phyloP scores from a whole-genome alignment of 2,113 vertebrate genomes.

The Romanogobio albipinnatus region DNA sequence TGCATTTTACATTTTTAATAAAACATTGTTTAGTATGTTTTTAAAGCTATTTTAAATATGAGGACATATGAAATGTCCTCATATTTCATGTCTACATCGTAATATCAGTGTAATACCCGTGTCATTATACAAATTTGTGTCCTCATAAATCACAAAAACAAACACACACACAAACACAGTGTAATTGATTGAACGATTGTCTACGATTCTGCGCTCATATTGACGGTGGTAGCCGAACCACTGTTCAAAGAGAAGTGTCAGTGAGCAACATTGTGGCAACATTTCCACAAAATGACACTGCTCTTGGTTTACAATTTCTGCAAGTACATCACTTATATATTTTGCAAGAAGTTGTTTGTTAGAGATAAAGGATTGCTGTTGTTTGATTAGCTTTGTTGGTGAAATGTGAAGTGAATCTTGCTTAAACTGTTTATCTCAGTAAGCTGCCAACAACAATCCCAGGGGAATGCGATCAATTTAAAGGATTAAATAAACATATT shows the following conservation, averaged over 20 bases:
- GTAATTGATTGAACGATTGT: constrained; percentile 18
- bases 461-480: background rate
- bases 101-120: too few relatives aligned
- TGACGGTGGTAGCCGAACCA: background rate
- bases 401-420: background rate
- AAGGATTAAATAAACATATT: background rate
- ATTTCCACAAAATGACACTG: constrained; percentile 10
- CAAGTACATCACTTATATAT: background rate
- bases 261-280: background rate
- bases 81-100: too few relatives aligned
- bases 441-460: background rate
- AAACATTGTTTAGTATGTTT: too few relatives aligned
- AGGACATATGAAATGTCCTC: too few relatives aligned
- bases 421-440: background rate
- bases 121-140: too few relatives aligned
- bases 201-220: constrained; percentile 24
- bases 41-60: too few relatives aligned
- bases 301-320: background rate
- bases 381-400: background rate
- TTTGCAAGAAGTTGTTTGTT: background rate
- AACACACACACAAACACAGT: background rate
- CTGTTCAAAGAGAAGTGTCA: background rate
- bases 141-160: background rate
- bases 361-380: background rate
- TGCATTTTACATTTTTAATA: too few relatives aligned